Percentiles rank a stretch among this genome's conserved stretches.
phyloP scores from a whole-genome alignment of 2,113 vertebrate genomes.

The Tragelaphus buxtoni region DNA sequence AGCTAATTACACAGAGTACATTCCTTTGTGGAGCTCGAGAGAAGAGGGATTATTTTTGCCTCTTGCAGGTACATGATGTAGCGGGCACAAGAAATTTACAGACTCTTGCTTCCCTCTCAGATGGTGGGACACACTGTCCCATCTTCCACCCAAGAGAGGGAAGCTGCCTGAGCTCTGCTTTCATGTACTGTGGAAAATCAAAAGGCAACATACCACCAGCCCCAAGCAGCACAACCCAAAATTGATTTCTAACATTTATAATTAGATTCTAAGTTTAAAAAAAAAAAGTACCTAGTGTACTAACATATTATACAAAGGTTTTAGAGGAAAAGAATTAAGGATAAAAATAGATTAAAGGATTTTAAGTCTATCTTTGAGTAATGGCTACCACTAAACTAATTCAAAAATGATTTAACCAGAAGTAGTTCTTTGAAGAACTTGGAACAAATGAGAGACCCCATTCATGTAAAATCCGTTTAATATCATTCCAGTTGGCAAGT shows the following conservation, averaged over 20 bases:
- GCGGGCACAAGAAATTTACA: background rate
- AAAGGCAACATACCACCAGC: background rate
- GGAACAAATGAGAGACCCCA: slow-evolving; percentile 46
- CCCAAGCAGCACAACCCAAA: background rate
- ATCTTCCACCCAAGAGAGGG: background rate
- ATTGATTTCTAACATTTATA: slow-evolving; percentile 37
- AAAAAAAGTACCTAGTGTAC: slow-evolving; percentile 39
- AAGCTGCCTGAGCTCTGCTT: background rate
- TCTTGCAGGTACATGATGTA: background rate
- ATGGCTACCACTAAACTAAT: slow-evolving; percentile 31
- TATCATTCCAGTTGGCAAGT: slow-evolving; percentile 50
- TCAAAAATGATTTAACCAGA: slow-evolving; percentile 56
- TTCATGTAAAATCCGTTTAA: slow-evolving; percentile 53
- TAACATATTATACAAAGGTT: slow-evolving; percentile 37
- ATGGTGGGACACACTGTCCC: background rate
- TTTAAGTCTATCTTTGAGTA: slow-evolving; percentile 54
- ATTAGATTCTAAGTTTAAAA: slow-evolving; percentile 38
- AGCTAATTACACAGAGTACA: background rate
- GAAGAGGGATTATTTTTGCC: background rate
- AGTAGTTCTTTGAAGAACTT: slow-evolving; percentile 53
- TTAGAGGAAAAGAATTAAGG: slow-evolving; percentile 57
- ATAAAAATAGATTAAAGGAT: slow-evolving; percentile 57
- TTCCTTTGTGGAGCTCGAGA: background rate
- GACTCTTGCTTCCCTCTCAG: background rate
- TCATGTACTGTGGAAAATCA: background rate